Evolutionary conservation across 2,888 invertebrate species (phyloP), one percentile per base, ranked within the genome.

Genomic region (Drosophila ezoana): DNA sequence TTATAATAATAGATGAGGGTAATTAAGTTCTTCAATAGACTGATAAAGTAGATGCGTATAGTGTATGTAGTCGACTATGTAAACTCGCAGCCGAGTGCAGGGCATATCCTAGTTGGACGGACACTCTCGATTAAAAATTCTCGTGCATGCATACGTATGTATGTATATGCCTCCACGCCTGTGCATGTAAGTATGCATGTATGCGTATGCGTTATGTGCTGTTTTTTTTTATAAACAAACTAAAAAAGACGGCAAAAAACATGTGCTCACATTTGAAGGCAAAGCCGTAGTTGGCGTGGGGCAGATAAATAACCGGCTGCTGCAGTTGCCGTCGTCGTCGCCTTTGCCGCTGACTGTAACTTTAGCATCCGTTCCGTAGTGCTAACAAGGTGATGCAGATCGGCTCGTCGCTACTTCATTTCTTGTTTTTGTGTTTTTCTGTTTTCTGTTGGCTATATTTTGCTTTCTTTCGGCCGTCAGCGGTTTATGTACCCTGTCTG

Each of bases 371-470:
- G 69, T 68, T 76, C 62, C 72, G 63, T 81, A 72, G 85, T 84
- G 85, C 85, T 87, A 82, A 82, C 82, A 82, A 82, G 82, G 82
- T 84, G 84, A 80, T 79, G 87, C 86, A 82, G 87, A 82, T 87
- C 87, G 78, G 72, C 57, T 81, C 81, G 75, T 60, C 76, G 87
- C 87, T 87, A 87, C 87, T 87, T 83, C 60, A 81, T 63, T 82
- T 81, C 67, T 76, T 79, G 79, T 79, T 52, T 58, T 51, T 32
- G 23, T 23, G 20, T 37, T 35, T 18, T 37, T 57, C 51, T 35
- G 18, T 41, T 73, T 76, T 71, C 64, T 62, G 63, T 62, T 61
- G 58, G 62, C 64, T 80, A 65, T 64, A 67, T 75, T 72, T 72
- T 76, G 81, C 72, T 78, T 78, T 80, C 81, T 78, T 80, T 72